Conservation (phyloP, 1,140 invertebrate genomes). For the Dinoponera quadriceps region DNA sequence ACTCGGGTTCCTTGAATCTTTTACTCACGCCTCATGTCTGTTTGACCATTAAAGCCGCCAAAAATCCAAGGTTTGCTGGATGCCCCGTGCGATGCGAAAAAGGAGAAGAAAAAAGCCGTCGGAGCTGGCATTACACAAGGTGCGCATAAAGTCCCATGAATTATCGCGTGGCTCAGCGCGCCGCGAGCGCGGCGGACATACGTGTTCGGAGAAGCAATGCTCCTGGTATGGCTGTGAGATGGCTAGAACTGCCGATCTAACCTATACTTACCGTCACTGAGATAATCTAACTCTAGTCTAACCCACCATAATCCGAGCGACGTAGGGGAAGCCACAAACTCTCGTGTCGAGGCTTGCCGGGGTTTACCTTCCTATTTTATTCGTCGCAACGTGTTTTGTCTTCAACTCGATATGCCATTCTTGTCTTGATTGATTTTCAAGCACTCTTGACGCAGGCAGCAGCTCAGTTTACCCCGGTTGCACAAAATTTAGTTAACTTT, state of each 20-base stretch:
- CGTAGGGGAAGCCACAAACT: conserved; percentile 63
- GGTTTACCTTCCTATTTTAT: conserved; percentile 61
- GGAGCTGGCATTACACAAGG: conserved; percentile 74
- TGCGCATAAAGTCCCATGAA: conserved; percentile 78
- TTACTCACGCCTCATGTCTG: too few relatives aligned
- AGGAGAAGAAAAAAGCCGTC: conserved; percentile 55
- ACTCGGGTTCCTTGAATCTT: too few relatives aligned
- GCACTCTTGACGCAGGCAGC: conserved; percentile 18
- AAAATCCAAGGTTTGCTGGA: conserved; percentile 31
- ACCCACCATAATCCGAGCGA: conserved; percentile 72
- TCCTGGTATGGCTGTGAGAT: conserved; percentile 72
- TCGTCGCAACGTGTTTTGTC: conserved; percentile 52
- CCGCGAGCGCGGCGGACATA: conserved; percentile 66
- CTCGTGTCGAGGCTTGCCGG: conserved; percentile 65
- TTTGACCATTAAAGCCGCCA: conserved; percentile 2
- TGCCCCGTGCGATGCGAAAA: conserved; percentile 37
- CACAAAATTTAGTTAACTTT: neutral
- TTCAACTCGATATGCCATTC: conserved; percentile 52
- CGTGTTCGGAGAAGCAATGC: conserved; percentile 76
- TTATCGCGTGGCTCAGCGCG: conserved; percentile 75
- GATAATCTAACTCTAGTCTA: conserved; percentile 77
- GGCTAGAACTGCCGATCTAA: conserved; percentile 71
- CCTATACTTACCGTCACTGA: conserved; percentile 81
- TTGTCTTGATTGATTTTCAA: conserved; percentile 45
- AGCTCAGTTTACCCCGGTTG: conserved; percentile 23